Evolutionary conservation across 2,797 vertebrate genomes (phyloP).

Genomic region (Myotis planiceps): DNA sequence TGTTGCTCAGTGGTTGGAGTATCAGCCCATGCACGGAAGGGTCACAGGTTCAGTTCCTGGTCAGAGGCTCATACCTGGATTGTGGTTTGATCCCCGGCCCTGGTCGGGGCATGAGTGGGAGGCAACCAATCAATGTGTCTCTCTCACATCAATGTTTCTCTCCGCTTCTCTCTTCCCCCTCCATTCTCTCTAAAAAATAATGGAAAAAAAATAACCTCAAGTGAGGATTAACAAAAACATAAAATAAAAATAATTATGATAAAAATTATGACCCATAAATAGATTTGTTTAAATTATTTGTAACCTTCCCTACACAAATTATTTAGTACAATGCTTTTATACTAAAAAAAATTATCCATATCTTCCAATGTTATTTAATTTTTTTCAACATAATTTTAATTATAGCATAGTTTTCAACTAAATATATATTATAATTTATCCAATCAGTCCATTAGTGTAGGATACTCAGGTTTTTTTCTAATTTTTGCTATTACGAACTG

Average conservation of each 20-base stretch:
- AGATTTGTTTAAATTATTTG: not conserved
- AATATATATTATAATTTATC: not conserved
- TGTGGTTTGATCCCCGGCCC: no score
- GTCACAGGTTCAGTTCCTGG: no score
- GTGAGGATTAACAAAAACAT: no score
- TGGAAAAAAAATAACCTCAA: no score
- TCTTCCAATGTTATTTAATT: not conserved
- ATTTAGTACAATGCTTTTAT: not conserved
- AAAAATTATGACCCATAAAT: not conserved
- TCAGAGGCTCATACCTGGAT: no score
- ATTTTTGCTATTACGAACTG: not conserved
- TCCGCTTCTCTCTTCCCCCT: no score
- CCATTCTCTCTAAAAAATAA: no score
- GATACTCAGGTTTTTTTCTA: not conserved
- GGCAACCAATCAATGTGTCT: no score
- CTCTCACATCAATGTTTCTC: no score
- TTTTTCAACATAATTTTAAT: constrained; percentile 20
- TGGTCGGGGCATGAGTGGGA: no score
- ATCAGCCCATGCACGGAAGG: no score
- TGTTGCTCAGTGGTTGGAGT: no score
- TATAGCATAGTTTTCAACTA: not conserved
- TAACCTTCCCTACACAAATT: not conserved
- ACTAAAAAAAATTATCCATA: not conserved
- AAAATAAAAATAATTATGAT: not conserved
- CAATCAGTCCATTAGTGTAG: not conserved